These are phyloP conservation scores for Mallateleia sp. DNA, from an alignment of 2,888 invertebrate genomes.

Conservation along the genomic window DNA sequence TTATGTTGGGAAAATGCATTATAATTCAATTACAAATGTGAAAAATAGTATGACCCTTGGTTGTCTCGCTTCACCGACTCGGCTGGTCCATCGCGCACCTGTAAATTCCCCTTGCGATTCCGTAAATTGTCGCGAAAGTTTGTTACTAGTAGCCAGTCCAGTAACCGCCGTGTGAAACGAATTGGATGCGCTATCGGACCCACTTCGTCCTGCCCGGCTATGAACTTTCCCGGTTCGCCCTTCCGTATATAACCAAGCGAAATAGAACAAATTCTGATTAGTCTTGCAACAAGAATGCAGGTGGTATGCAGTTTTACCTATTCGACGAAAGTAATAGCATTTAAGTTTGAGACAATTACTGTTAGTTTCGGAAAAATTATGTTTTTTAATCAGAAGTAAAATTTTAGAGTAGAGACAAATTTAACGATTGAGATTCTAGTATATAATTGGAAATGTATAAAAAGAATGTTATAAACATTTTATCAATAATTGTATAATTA, in stretches of 20 bases:
- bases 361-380: neutral
- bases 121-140: slow-evolving; percentile 77
- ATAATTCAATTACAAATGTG: slow-evolving; percentile 49
- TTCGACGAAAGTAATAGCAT: slow-evolving; percentile 5
- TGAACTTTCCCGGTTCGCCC: slow-evolving; percentile 59
- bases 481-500: too few species aligned
- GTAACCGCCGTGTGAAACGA: slow-evolving; percentile 78
- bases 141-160: slow-evolving; percentile 64
- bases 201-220: slow-evolving; percentile 52
- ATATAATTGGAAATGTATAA: too few species aligned
- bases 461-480: too few species aligned
- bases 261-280: slow-evolving; percentile 63
- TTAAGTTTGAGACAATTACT: neutral
- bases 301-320: slow-evolving; percentile 1
- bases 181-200: slow-evolving; percentile 78
- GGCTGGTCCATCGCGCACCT: slow-evolving; percentile 53
- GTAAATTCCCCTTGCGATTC: slow-evolving; percentile 74
- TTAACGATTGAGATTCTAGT: too few species aligned
- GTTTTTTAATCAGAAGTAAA: too few species aligned
- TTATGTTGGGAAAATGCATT: neutral
- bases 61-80: slow-evolving; percentile 57
- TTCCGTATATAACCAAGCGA: slow-evolving; percentile 45
- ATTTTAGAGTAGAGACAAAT: too few species aligned
- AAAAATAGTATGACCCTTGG: slow-evolving; percentile 29
- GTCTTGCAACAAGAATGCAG: slow-evolving; percentile 54